These are phyloP conservation scores for Corythaeola cristata DNA, from an alignment of 2,113 vertebrate genomes.

Conservation along the genomic window DNA sequence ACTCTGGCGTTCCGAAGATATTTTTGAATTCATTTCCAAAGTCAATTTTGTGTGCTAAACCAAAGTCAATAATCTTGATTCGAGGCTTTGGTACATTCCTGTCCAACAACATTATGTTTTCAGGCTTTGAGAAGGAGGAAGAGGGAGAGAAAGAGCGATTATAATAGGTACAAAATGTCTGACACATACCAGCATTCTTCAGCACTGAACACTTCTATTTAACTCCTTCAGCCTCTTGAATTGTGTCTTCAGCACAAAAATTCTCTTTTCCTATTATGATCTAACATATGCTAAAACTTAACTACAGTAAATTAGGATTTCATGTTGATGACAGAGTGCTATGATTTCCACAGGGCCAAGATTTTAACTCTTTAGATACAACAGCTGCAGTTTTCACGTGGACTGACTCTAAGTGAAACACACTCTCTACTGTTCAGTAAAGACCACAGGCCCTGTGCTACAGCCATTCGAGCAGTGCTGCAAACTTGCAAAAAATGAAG, in stretches of 20 bases:
- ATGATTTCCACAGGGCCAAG: not conserved
- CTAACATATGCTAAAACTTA: not conserved
- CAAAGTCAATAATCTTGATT: constrained; percentile 98
- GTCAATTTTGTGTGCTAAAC: constrained; percentile 97
- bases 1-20: constrained; percentile 97
- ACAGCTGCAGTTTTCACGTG: not conserved
- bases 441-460: accelerated
- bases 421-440: not conserved
- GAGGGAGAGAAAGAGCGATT: not conserved
- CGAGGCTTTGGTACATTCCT: constrained; percentile 91
- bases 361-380: not conserved
- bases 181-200: not conserved
- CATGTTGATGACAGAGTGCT: not conserved
- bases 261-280: not conserved
- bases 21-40: constrained; percentile 99
- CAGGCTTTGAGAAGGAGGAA: constrained; percentile 81
- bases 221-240: not conserved
- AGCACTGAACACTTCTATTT: not conserved
- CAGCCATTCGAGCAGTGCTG: not conserved
- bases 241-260: not conserved
- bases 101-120: constrained; percentile 98
- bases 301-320: not conserved
- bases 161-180: not conserved
- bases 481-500: not conserved
- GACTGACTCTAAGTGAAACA: not conserved